Evolutionary conservation across 2,113 vertebrate species (phyloP), one percentile per base, ranked within the genome.

Genomic region (Cheilinus undulatus): DNA sequence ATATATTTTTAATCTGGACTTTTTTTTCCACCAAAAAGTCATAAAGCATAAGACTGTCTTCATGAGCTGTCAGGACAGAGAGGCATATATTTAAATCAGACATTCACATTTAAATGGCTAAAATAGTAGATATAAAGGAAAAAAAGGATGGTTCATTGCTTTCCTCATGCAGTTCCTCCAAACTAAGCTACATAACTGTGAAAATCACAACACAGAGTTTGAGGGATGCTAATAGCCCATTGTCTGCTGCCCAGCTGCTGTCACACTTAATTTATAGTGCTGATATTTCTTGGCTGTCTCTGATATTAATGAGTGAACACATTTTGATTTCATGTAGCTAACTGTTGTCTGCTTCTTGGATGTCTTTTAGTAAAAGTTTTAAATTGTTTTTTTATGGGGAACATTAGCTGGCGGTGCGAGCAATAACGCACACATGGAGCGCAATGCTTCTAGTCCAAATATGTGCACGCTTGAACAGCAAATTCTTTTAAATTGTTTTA

Each of bases 381-480:
- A 64, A 85, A 80, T 42, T 45, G 32, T 43, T 15, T 76, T 40
- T 89, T 86, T 81, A 87, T 63, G 64, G 76, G 42, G 11, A 63
- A 32, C 45, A 48, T 28, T 64, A 63, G 66, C 76, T 0, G 14
- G 20, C 46, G 17, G 17, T 59, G 22, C 2, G 1, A 81, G 30
- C 28, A 48, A 56, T 84, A 68, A 51, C 10, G 14, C 65, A 76
- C 60, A 73, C 60, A 62, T 57, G 48, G 50, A 54, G 36, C 0
- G 4, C 40, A 30, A 51, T 70, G 59, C 40, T 23, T 22, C 32
- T 46, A 30, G 3, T 78, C 60, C 63, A 78, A 36, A 57, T 43
- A 64, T 13, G 8, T 28, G 32, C 24, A 26, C 22, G 40, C 5
- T 28, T 30, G 15, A 3, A 51, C 23, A 32, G 28, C 15, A 71